Conservation (phyloP, 2,888 invertebrate genomes). For the Cecidostiba fungosa region DNA sequence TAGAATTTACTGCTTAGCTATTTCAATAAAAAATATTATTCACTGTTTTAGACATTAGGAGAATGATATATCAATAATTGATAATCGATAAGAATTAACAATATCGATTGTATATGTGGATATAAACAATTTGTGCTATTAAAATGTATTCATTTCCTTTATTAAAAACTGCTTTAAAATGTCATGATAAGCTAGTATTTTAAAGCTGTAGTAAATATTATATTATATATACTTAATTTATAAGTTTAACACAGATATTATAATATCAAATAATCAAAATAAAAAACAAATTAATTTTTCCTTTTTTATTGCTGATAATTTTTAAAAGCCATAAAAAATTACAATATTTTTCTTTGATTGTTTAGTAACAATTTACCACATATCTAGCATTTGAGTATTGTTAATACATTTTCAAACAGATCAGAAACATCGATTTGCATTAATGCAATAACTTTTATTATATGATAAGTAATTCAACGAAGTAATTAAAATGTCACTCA, state of each 20-base stretch:
- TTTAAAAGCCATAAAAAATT: not conserved
- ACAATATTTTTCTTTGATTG: not conserved
- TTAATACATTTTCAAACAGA: not conserved
- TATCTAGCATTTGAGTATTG: not conserved
- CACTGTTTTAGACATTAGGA: not conserved
- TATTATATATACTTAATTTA: not conserved
- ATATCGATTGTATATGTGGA: not conserved
- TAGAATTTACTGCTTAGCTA: not conserved
- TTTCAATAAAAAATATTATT: not conserved
- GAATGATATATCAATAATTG: not conserved
- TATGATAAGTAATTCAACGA: conserved; percentile 34
- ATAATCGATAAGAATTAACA: not conserved
- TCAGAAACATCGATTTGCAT: not conserved
- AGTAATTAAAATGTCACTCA: conserved; percentile 33
- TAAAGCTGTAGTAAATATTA: not conserved
- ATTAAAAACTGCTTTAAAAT: not conserved
- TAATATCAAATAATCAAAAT: not conserved
- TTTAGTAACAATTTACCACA: not conserved
- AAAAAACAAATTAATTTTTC: no score
- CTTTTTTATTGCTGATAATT: no score
- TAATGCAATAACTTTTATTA: conserved; percentile 52
- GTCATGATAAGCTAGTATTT: not conserved
- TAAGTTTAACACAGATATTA: not conserved
- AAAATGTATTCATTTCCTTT: not conserved
- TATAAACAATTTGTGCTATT: not conserved